Evolutionary conservation across 2,888 invertebrate species (phyloP).

Genomic region (Trissolcus japonicus): DNA sequence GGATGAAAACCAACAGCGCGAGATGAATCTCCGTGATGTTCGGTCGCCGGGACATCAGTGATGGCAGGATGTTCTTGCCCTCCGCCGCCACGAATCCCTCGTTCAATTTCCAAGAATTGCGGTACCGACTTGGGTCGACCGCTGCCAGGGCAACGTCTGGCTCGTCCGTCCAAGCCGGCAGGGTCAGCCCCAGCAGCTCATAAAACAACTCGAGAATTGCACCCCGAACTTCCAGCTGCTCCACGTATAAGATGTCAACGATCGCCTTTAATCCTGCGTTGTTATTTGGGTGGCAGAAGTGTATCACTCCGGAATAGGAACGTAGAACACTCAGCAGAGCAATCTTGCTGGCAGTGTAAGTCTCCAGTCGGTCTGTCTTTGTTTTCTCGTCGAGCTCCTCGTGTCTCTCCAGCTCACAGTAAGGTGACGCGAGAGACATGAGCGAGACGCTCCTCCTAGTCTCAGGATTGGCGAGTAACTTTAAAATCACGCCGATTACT

Average conservation of each 20-base stretch:
- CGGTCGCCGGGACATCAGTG: conserved; percentile 89
- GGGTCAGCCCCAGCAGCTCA: conserved; percentile 90
- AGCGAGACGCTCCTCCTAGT: conserved; percentile 90
- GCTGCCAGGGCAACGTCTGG: conserved; percentile 91
- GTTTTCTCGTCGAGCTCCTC: conserved; percentile 63
- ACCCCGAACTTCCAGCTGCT: conserved; percentile 91
- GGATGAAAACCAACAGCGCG: conserved; percentile 90
- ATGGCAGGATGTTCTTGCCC: conserved; percentile 90
- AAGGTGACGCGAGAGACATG: conserved; percentile 92
- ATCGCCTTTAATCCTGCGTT: conserved; percentile 86
- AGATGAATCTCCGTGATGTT: conserved; percentile 95
- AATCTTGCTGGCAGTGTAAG: conserved; percentile 90
- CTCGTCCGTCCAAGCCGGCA: conserved; percentile 96
- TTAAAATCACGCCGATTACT: conserved; percentile 90
- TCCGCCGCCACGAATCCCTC: conserved; percentile 98
- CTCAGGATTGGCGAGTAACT: conserved; percentile 89
- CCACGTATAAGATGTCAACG: conserved; percentile 88
- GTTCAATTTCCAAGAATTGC: conserved; percentile 91
- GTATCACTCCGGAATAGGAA: conserved; percentile 94
- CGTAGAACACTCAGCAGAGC: conserved; percentile 90
- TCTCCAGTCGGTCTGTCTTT: conserved; percentile 83
- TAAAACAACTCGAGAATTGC: conserved; percentile 94
- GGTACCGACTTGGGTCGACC: conserved; percentile 84
- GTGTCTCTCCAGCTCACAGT: conserved; percentile 89
- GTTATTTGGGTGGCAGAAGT: conserved; percentile 89